phyloP scores from a whole-genome alignment of 2,797 vertebrate species.

The Meriones psammophilus region DNA sequence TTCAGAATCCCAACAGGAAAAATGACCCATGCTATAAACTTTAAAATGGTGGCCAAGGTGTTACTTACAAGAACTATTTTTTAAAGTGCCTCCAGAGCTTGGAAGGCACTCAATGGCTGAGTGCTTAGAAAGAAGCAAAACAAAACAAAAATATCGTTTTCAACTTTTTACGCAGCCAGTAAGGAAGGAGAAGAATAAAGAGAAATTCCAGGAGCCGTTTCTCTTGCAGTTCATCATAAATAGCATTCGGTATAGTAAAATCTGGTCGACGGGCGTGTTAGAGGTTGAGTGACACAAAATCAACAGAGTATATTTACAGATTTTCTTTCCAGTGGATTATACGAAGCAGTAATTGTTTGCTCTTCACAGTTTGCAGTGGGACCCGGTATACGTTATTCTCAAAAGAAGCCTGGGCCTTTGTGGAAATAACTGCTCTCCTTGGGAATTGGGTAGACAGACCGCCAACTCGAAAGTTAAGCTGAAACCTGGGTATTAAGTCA shows the following conservation, averaged over 20 bases:
- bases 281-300: constrained; percentile 58
- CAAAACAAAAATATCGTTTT: background rate
- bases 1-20: constrained; percentile 62
- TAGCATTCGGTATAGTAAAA: background rate
- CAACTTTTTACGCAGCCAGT: background rate
- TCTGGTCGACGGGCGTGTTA: constrained; percentile 26
- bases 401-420: constrained; percentile 18
- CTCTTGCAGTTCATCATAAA: background rate
- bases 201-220: background rate
- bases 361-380: constrained; percentile 26
- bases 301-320: constrained; percentile 45
- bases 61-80: background rate
- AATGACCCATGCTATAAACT: background rate
- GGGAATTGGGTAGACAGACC: background rate
- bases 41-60: background rate
- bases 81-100: background rate
- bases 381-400: constrained; percentile 17
- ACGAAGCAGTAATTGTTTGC: constrained; percentile 60
- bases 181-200: background rate
- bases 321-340: constrained; percentile 72
- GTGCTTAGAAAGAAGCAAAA: background rate
- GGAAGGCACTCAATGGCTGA: background rate
- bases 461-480: constrained; percentile 40
- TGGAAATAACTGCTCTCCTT: constrained; percentile 33
- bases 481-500: constrained; percentile 82